A percentile compares a stretch with the other conserved stretches of the same genome.
Conservation (phyloP, 2,113 vertebrate species). For the Pogonocichla stellata region DNA sequence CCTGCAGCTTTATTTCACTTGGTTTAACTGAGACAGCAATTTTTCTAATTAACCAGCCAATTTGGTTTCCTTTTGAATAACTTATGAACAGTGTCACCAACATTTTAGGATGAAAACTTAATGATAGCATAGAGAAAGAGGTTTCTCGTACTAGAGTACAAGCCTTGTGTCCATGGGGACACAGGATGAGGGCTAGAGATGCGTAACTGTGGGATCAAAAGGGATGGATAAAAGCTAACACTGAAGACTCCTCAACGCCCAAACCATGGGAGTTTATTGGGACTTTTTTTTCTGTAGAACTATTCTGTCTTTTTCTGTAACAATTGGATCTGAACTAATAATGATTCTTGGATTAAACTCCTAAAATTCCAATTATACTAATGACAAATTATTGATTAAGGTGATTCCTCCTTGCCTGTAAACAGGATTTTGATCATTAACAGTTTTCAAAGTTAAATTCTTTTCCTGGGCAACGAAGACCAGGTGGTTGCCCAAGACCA, state of each 20-base stretch:
- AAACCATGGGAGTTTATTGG: neutral
- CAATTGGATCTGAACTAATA: neutral
- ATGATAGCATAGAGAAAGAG: neutral
- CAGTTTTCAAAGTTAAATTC: neutral
- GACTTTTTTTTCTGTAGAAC: neutral
- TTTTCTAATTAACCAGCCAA: neutral
- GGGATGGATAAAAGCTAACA: neutral
- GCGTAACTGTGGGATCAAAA: neutral
- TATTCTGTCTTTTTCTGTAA: neutral
- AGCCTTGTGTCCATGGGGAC: accelerated
- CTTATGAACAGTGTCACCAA: neutral
- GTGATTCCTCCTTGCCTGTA: neutral
- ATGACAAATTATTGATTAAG: neutral
- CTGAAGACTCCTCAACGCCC: neutral
- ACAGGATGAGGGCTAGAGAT: neutral
- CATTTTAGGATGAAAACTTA: neutral
- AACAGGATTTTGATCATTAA: neutral
- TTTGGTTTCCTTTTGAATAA: neutral
- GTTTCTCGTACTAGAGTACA: neutral
- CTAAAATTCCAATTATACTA: neutral
- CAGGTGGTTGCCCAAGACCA: no score
- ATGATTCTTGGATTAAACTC: neutral
- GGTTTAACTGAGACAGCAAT: neutral
- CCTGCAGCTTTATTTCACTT: neutral
- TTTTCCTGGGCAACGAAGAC: neutral